These are phyloP conservation scores for Drosophila meridionalis DNA, from an alignment of 2,888 invertebrate genomes.

Conservation along the genomic window DNA sequence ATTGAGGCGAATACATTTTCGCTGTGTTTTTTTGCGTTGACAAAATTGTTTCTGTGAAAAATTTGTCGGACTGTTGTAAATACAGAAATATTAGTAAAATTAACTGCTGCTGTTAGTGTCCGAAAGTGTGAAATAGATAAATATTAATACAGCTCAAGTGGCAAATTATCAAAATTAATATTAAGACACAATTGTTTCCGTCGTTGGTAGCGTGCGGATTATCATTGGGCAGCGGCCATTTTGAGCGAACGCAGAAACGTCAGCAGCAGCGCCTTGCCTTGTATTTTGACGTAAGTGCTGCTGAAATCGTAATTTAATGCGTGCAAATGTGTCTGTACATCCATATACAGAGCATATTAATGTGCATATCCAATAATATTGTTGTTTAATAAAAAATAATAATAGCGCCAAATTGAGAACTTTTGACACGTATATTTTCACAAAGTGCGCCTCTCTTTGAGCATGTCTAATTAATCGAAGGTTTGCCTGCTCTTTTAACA, in stretches of 20 bases:
- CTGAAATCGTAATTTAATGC: slow-evolving; percentile 1
- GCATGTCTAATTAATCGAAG: slow-evolving; percentile 22
- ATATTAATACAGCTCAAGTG: neutral
- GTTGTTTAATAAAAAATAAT: neutral
- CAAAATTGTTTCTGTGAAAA: slow-evolving; percentile 63
- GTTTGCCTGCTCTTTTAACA: slow-evolving; percentile 1
- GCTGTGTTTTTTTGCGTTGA: slow-evolving; percentile 53
- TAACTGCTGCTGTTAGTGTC: slow-evolving; percentile 5
- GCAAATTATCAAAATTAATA: slow-evolving; percentile 9
- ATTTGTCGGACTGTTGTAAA: slow-evolving; percentile 50
- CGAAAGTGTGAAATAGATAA: slow-evolving; percentile 3
- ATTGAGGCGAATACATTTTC: slow-evolving; percentile 62
- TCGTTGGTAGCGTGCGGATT: slow-evolving; percentile 43
- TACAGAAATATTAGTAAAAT: slow-evolving; percentile 38
- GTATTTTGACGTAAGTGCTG: slow-evolving; percentile 55
- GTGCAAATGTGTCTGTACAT: neutral
- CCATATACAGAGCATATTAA: neutral
- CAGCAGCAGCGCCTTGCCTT: slow-evolving; percentile 59
- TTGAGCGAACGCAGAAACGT: slow-evolving; percentile 75
- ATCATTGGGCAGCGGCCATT: slow-evolving; percentile 70
- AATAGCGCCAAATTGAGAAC: slow-evolving; percentile 22
- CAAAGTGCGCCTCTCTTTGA: slow-evolving; percentile 22
- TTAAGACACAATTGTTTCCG: slow-evolving; percentile 15
- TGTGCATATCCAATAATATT: neutral
- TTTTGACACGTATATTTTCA: slow-evolving; percentile 22